Evolutionary conservation across 2,113 vertebrate species (phyloP), one percentile per base, ranked within the genome.

Genomic region (Catharus bicknelli): DNA sequence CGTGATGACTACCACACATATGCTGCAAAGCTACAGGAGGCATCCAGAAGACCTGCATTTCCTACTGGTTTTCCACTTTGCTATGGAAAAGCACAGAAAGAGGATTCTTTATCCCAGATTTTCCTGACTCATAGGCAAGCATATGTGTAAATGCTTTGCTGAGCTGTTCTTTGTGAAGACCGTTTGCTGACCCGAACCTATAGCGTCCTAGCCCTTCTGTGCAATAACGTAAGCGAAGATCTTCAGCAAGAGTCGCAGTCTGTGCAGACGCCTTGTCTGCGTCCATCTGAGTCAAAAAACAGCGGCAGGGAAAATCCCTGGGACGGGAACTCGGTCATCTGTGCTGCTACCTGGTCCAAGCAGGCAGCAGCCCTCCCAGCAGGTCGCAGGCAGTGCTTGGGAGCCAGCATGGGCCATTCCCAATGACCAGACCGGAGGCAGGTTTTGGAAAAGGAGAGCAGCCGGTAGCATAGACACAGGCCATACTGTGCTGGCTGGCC

Each of bases 291-390:
- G 78, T 89, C 74, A 94, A 26, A 91, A 89, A 90, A 90, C 59
- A 92, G 86, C 5, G 57, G 43, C 87, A 95, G 84, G 95, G 95
- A 96, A 94, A 96, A 92, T 95, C 94, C 95, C 93, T 84, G 66
- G 86, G 90, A 95, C 0, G 69, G 82, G 84, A 95, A 91, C 87
- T 91, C 14, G 0, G 74, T 92, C 93, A 73, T 91, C 91, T 95
- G 93, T 85, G 93, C 87, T 42, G 40, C 27, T 92, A 36, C 62
- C 58, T 0, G 3, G 21, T 92, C 94, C 93, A 95, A 93, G 84
- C 70, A 63, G 84, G 91, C 94, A 95, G 93, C 95, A 96, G 93
- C 59, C 76, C 25, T 96, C 95, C 30, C 95, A 94, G 95, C 73
- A 1, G 90, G 94, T 34, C 7, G 78, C 74, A 72, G 90, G 95